These are phyloP conservation scores for Microhierax caerulescens DNA, from an alignment of 2,797 vertebrate genomes.

Conservation along the genomic window DNA sequence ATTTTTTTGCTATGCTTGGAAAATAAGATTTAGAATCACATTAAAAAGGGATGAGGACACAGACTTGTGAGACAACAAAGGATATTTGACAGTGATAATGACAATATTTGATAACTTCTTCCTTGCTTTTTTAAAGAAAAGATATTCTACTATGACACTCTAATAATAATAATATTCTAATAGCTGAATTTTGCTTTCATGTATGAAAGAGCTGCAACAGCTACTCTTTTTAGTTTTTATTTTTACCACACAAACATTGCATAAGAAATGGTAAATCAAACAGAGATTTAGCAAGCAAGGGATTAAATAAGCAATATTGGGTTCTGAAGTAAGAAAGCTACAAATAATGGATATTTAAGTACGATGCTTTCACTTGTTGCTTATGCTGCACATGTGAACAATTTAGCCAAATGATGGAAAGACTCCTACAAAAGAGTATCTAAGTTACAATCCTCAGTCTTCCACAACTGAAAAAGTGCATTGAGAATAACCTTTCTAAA, in stretches of 20 bases:
- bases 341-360: not conserved
- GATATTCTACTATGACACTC: not conserved
- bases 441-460: slow-evolving; percentile 35
- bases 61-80: not conserved
- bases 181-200: not conserved
- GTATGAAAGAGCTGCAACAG: not conserved
- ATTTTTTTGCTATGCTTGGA: not conserved
- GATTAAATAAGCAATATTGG: not conserved
- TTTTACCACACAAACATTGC: not conserved
- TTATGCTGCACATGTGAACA: not conserved
- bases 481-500: slow-evolving; percentile 56
- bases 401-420: not conserved
- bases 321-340: not conserved
- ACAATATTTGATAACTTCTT: not conserved
- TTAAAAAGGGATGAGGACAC: not conserved
- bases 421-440: not conserved
- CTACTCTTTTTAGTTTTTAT: not conserved
- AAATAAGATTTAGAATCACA: not conserved
- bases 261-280: not conserved
- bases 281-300: not conserved
- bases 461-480: slow-evolving; percentile 64
- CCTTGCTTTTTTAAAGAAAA: not conserved
- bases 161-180: not conserved
- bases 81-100: not conserved
- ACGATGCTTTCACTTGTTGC: not conserved